Conservation (phyloP, 2,797 vertebrate species). For the Hylomyscus alleni region DNA sequence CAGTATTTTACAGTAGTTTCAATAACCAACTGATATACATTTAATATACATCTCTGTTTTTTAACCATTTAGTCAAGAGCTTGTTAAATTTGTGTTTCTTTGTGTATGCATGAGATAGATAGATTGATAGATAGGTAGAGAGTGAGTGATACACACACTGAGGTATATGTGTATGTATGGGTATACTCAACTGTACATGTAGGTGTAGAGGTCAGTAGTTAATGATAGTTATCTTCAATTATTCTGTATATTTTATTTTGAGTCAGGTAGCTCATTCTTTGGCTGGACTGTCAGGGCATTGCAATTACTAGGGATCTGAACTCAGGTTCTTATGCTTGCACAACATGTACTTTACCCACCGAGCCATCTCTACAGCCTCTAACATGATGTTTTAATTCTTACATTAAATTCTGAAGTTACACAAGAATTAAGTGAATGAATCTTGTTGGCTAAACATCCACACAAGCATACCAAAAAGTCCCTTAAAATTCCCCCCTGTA, state of each 20-base stretch:
- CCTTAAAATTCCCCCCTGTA: not conserved
- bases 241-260: not conserved
- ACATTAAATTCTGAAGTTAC: not conserved
- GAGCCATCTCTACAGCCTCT: not conserved
- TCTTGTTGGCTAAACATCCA: slow-evolving; percentile 22
- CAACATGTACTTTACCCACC: not conserved
- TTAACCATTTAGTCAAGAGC: not conserved
- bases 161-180: too few relatives aligned
- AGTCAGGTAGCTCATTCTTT: not conserved
- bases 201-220: not conserved
- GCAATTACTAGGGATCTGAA: not conserved
- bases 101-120: not conserved
- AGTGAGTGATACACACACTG: not conserved
- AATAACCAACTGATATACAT: not conserved
- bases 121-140: not conserved
- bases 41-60: not conserved
- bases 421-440: not conserved
- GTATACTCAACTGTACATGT: not conserved
- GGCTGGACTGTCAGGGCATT: not conserved
- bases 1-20: slow-evolving; percentile 26
- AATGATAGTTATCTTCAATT: not conserved
- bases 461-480: not conserved
- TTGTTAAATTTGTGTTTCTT: not conserved
- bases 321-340: not conserved
- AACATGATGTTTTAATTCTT: slow-evolving; percentile 31